Evolutionary conservation across 2,113 vertebrate species (phyloP).

Genomic region (Gallinago media): DNA sequence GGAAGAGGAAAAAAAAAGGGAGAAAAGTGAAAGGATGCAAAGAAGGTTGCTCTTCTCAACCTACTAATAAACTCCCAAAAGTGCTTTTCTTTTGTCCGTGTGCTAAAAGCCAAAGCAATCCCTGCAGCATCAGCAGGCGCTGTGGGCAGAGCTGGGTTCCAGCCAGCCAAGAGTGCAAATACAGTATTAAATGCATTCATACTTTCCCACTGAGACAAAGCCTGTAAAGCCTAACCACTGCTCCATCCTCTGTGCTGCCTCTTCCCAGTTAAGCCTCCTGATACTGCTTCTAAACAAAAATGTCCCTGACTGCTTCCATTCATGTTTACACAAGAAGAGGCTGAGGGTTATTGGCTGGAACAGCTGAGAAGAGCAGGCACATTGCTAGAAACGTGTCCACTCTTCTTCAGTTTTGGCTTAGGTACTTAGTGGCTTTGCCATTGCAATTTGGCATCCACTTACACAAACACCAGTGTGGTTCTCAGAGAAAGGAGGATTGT

Average conservation of each 20-base stretch:
- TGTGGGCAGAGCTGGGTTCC: background rate
- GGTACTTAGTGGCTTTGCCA: background rate
- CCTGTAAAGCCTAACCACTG: constrained; percentile 39
- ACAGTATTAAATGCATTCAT: constrained; percentile 47
- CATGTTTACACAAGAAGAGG: constrained; percentile 42
- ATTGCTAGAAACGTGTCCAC: constrained; percentile 54
- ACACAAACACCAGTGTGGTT: constrained; percentile 42
- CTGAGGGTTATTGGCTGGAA: background rate
- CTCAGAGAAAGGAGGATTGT: constrained; percentile 57
- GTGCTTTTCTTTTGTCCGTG: background rate
- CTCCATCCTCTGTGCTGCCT: constrained; percentile 11
- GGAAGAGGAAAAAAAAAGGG: background rate
- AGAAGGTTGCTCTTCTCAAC: background rate
- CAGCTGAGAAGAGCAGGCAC: background rate
- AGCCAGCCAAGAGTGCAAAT: constrained; percentile 39
- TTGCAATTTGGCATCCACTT: constrained; percentile 53
- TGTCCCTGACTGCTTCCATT: constrained; percentile 17
- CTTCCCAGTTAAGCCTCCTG: constrained; percentile 53
- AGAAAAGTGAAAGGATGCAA: background rate
- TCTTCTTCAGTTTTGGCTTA: background rate
- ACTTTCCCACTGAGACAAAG: constrained; percentile 65
- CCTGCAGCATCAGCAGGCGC: constrained; percentile 14
- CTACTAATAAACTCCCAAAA: background rate
- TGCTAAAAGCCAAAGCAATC: constrained; percentile 19
- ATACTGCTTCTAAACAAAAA: constrained; percentile 35